These are phyloP conservation scores for Biston stratarius DNA, from an alignment of 2,888 invertebrate species.

Conservation along the genomic window DNA sequence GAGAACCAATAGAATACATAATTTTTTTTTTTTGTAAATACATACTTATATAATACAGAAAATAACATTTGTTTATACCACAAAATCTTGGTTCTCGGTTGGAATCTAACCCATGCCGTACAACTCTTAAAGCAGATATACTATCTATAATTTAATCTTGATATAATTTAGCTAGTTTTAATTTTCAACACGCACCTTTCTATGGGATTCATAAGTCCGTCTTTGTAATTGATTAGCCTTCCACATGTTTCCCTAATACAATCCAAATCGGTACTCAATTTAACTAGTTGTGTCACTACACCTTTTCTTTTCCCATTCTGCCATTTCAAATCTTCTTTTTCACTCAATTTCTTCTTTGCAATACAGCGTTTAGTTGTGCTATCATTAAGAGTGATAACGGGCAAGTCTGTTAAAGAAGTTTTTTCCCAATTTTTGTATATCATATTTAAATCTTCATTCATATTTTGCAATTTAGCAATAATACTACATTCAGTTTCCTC, in stretches of 20 bases:
- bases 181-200: conserved; percentile 5
- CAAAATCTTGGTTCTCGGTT: too few species aligned
- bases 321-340: conserved; percentile 1
- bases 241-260: background rate
- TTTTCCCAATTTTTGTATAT: conserved; percentile 13
- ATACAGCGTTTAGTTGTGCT: conserved; percentile 1
- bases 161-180: background rate
- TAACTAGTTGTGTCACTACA: background rate
- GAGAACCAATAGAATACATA: too few species aligned
- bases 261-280: conserved; percentile 11
- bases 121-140: too few species aligned
- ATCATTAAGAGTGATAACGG: background rate
- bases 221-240: conserved; percentile 10
- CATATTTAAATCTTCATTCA: conserved; percentile 2
- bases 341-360: conserved; percentile 4
- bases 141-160: too few species aligned
- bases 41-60: too few species aligned
- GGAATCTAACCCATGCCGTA: too few species aligned
- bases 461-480: background rate
- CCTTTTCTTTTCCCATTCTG: conserved; percentile 2
- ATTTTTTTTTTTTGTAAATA: too few species aligned
- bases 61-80: too few species aligned
- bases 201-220: conserved; percentile 12
- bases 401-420: conserved; percentile 7
- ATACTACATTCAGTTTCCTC: background rate